Conservation (phyloP, 1,140 invertebrate species). For the Ditylenchus dipsaci region DNA sequence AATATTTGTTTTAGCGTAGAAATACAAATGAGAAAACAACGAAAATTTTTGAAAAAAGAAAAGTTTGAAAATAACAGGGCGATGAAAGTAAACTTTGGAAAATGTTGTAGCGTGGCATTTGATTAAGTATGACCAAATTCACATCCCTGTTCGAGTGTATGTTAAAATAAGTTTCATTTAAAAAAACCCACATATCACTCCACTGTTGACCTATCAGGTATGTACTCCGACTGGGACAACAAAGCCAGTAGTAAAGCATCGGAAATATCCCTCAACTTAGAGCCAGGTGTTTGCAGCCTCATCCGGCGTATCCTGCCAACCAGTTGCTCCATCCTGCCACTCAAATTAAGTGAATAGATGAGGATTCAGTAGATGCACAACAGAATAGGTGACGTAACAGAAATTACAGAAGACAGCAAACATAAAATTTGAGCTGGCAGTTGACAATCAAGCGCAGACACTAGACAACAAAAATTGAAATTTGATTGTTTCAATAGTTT, state of each 20-base stretch:
- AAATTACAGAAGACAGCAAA: not conserved
- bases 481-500: not conserved
- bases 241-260: conserved; percentile 38
- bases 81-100: too few relatives aligned
- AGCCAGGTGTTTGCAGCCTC: not conserved
- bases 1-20: too few relatives aligned
- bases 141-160: too few relatives aligned
- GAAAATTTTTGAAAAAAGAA: too few relatives aligned
- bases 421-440: conserved; percentile 7
- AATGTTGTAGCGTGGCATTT: too few relatives aligned
- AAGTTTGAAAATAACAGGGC: too few relatives aligned
- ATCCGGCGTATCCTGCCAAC: conserved; percentile 12
- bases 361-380: not conserved
- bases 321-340: not conserved
- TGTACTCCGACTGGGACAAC: conserved; percentile 37
- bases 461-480: not conserved
- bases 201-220: conserved; percentile 35
- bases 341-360: not conserved
- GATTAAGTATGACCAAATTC: too few relatives aligned
- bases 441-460: not conserved
- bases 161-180: too few relatives aligned
- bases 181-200: conserved; percentile 49
- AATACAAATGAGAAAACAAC: too few relatives aligned
- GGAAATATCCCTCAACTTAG: conserved; percentile 24
- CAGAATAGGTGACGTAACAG: not conserved